phyloP scores from a whole-genome alignment of 2,113 vertebrate species.

The Balaeniceps rex region DNA sequence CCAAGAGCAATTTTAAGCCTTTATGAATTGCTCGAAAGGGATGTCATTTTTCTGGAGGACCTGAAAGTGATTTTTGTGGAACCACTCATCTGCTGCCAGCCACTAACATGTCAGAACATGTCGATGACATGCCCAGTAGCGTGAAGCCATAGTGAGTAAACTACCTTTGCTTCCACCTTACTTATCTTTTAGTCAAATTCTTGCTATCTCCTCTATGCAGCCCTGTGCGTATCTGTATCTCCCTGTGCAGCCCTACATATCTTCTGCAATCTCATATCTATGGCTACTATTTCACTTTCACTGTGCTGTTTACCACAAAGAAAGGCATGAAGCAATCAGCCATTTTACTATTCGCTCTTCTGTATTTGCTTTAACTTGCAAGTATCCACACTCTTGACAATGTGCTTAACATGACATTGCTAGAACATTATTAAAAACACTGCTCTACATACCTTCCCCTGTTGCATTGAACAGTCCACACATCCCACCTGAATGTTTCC shows the following conservation, averaged over 20 bases:
- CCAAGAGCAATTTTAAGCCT: not conserved
- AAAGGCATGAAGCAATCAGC: not conserved
- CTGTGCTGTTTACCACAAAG: not conserved
- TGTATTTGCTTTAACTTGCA: not conserved
- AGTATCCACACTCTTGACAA: not conserved
- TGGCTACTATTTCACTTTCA: not conserved
- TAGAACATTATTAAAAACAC: not conserved
- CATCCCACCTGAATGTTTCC: slow-evolving; percentile 97
- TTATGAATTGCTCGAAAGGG: not conserved
- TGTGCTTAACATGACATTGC: not conserved
- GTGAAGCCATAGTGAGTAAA: not conserved
- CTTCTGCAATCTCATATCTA: not conserved
- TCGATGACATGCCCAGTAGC: not conserved
- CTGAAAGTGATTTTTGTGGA: not conserved
- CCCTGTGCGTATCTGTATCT: not conserved
- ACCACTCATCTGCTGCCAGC: not conserved
- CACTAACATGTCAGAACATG: not conserved
- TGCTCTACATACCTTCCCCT: slow-evolving; percentile 85
- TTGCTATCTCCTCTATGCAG: not conserved
- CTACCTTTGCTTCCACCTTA: not conserved
- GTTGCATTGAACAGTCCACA: slow-evolving; percentile 92
- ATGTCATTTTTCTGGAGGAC: not conserved
- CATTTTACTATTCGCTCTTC: not conserved
- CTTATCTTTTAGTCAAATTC: not conserved
- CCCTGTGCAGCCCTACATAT: not conserved